These are phyloP conservation scores for Dicaeum eximium DNA, from an alignment of 2,113 vertebrate genomes.

Conservation along the genomic window DNA sequence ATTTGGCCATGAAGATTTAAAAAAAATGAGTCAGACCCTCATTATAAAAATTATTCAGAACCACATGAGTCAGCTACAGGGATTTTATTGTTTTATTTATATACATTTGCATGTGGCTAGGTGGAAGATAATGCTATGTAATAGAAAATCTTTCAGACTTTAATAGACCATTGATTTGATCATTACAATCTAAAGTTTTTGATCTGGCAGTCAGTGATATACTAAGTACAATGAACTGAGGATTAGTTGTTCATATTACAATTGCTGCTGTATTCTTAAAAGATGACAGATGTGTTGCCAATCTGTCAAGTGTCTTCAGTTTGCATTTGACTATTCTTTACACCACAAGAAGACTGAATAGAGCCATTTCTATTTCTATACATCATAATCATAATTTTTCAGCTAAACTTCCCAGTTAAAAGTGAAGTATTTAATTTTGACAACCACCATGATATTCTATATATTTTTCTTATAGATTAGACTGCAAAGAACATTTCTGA, in stretches of 20 bases:
- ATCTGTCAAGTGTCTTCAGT: background rate
- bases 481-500: background rate
- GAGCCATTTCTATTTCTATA: background rate
- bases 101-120: background rate
- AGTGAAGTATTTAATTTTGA: background rate
- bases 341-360: background rate
- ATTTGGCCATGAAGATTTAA: background rate
- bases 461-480: background rate
- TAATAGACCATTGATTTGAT: background rate
- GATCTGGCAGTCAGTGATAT: background rate
- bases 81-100: conserved; percentile 16
- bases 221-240: background rate
- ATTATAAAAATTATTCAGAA: conserved; percentile 17
- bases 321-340: background rate
- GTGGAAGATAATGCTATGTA: background rate
- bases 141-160: background rate
- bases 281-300: background rate
- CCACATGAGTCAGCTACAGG: background rate
- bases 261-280: background rate
- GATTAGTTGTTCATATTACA: background rate
- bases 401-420: background rate
- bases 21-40: background rate
- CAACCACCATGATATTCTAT: background rate
- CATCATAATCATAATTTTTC: background rate
- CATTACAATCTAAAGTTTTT: background rate